Percentiles rank a stretch among this genome's conserved stretches.
These are phyloP conservation scores for Zaprionus lineosus DNA, from an alignment of 2,888 invertebrate species.

Conservation along the genomic window DNA sequence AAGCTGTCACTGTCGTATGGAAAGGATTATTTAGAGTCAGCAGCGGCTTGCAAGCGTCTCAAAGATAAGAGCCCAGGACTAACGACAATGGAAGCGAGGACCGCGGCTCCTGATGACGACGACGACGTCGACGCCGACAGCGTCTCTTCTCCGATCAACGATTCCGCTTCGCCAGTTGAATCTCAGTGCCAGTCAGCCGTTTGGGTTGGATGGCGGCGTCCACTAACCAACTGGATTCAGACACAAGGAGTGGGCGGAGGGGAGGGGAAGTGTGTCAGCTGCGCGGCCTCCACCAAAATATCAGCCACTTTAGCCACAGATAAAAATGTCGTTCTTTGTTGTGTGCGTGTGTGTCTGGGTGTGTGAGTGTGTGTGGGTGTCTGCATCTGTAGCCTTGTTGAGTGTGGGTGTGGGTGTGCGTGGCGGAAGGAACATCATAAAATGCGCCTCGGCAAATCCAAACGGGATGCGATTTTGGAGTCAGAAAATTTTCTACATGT, in stretches of 20 bases:
- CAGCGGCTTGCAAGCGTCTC: constrained; percentile 76
- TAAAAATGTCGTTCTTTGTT: constrained; percentile 66
- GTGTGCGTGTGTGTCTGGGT: background rate
- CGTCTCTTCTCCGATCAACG: constrained; percentile 69
- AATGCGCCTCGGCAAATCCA: constrained; percentile 44
- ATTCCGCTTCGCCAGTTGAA: constrained; percentile 1
- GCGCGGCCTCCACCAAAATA: constrained; percentile 59
- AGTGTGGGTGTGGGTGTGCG: background rate
- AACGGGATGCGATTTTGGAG: constrained; percentile 48
- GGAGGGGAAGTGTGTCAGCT: constrained; percentile 49
- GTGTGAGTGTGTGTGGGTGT: background rate
- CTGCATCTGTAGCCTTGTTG: background rate
- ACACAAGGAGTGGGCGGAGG: constrained; percentile 14
- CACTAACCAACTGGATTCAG: constrained; percentile 15
- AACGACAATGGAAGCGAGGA: constrained; percentile 58
- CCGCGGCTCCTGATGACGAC: constrained; percentile 59
- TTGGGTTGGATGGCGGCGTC: background rate
- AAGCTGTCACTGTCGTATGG: constrained; percentile 67
- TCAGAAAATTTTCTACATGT: constrained; percentile 39
- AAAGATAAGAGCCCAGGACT: constrained; percentile 66
- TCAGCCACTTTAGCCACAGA: constrained; percentile 71
- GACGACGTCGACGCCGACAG: constrained; percentile 17
- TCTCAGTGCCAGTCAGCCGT: background rate
- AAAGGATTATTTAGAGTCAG: constrained; percentile 79
- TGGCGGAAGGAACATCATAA: constrained; percentile 47